Conservation (phyloP, 2,888 invertebrate genomes). For the Apamea epomidion region DNA sequence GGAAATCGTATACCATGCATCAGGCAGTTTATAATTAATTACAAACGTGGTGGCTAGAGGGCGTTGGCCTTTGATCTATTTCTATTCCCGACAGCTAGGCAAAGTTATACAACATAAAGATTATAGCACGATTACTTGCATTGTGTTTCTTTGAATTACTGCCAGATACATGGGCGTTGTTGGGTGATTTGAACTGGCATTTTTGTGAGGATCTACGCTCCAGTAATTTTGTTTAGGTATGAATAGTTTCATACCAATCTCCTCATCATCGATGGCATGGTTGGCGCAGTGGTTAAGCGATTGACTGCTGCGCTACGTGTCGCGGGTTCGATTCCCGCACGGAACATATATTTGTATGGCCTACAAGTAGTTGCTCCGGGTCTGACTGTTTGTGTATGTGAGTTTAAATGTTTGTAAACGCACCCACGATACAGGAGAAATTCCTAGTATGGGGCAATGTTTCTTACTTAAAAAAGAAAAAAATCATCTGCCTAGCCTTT, state of each 20-base stretch:
- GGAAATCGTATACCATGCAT: slow-evolving; percentile 50
- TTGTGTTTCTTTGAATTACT: slow-evolving; percentile 52
- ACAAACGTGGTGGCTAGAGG: slow-evolving; percentile 72
- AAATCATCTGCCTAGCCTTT: background rate
- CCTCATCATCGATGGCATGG: too few species aligned
- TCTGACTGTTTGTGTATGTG: too few species aligned
- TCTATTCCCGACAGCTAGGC: slow-evolving; percentile 65
- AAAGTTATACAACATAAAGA: slow-evolving; percentile 56
- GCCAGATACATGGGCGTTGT: slow-evolving; percentile 9
- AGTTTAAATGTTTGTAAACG: too few species aligned
- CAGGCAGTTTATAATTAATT: slow-evolving; percentile 75
- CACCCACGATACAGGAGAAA: too few species aligned
- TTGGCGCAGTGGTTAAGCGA: too few species aligned
- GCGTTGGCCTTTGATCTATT: slow-evolving; percentile 79
- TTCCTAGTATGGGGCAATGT: too few species aligned
- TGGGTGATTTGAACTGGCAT: slow-evolving; percentile 4
- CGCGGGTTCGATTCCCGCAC: too few species aligned
- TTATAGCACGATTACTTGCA: slow-evolving; percentile 45
- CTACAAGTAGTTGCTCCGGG: too few species aligned
- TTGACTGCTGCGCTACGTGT: too few species aligned
- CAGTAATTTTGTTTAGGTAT: background rate
- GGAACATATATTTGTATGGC: too few species aligned
- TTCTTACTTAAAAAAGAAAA: too few species aligned
- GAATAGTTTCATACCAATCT: slow-evolving; percentile 7
- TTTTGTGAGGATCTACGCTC: slow-evolving; percentile 12